Conservation (phyloP, 2,797 vertebrate genomes). For the Halcyon chelicuti region DNA sequence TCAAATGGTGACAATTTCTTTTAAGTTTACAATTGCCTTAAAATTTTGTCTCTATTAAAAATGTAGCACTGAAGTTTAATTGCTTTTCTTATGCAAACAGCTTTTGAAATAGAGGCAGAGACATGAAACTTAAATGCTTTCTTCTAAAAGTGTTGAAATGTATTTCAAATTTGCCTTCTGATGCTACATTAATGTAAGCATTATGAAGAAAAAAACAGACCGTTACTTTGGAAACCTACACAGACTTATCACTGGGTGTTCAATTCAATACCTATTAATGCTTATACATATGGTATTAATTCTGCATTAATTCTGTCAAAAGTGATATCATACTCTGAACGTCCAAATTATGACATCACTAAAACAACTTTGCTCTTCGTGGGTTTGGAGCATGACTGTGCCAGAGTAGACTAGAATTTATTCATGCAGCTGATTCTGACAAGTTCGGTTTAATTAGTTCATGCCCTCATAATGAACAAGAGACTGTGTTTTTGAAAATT, state of each 20-base stretch:
- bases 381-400: constrained; percentile 67
- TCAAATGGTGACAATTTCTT: constrained; percentile 24
- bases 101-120: constrained; percentile 53
- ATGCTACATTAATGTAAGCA: constrained; percentile 56
- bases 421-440: constrained; percentile 78
- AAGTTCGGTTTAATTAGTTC: constrained; percentile 84
- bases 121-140: constrained; percentile 37
- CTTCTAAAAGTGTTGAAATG: constrained; percentile 52
- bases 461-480: constrained; percentile 79
- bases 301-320: constrained; percentile 84
- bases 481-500: constrained; percentile 77
- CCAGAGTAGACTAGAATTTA: constrained; percentile 79
- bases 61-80: constrained; percentile 22
- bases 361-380: constrained; percentile 82
- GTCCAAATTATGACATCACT: constrained; percentile 86
- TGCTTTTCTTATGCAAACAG: constrained; percentile 47
- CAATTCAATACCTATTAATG: constrained; percentile 82
- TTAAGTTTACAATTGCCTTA: constrained; percentile 38
- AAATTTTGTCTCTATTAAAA: constrained; percentile 60
- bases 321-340: constrained; percentile 81
- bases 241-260: constrained; percentile 73
- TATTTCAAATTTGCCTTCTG: constrained; percentile 50
- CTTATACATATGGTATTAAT: constrained; percentile 86
- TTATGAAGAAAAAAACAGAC: constrained; percentile 54
- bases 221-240: constrained; percentile 73